phyloP scores from a whole-genome alignment of 1,140 invertebrate genomes.

The Paraescarpia echinospica region DNA sequence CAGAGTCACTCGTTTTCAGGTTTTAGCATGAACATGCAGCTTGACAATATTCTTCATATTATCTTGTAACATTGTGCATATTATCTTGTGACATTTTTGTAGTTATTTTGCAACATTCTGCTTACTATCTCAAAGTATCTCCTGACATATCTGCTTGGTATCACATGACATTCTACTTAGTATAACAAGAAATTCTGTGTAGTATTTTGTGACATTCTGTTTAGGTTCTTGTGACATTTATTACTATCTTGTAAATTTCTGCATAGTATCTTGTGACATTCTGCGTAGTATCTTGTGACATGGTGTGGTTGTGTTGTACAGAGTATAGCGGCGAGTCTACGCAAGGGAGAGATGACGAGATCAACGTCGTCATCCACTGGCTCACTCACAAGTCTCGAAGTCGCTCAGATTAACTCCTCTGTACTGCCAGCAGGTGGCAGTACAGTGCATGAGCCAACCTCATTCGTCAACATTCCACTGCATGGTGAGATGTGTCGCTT shows the following conservation, averaged over 20 bases:
- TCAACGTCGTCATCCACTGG: constrained; percentile 1
- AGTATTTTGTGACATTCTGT: too few relatives aligned
- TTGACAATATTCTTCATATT: too few relatives aligned
- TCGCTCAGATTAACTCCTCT: constrained; percentile 17
- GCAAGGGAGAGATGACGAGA: constrained; percentile 10
- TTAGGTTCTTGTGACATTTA: too few relatives aligned
- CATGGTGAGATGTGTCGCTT: neutral
- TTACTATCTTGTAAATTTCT: neutral
- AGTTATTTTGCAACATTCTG: too few relatives aligned
- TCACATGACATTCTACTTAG: too few relatives aligned
- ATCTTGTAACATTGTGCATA: too few relatives aligned
- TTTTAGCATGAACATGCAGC: too few relatives aligned
- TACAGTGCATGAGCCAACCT: neutral
- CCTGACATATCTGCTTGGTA: too few relatives aligned
- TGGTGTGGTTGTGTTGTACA: neutral
- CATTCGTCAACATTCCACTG: neutral
- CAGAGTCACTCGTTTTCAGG: too few relatives aligned
- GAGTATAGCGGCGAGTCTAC: constrained; percentile 24
- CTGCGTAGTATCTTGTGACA: neutral
- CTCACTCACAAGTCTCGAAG: constrained; percentile 21
- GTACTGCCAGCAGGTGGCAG: neutral
- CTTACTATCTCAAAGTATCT: too few relatives aligned
- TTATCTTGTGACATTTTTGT: too few relatives aligned
- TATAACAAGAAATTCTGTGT: too few relatives aligned
- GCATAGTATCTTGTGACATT: neutral